Evolutionary conservation across 2,113 vertebrate species (phyloP).

Genomic region (Engystomops pustulosus): DNA sequence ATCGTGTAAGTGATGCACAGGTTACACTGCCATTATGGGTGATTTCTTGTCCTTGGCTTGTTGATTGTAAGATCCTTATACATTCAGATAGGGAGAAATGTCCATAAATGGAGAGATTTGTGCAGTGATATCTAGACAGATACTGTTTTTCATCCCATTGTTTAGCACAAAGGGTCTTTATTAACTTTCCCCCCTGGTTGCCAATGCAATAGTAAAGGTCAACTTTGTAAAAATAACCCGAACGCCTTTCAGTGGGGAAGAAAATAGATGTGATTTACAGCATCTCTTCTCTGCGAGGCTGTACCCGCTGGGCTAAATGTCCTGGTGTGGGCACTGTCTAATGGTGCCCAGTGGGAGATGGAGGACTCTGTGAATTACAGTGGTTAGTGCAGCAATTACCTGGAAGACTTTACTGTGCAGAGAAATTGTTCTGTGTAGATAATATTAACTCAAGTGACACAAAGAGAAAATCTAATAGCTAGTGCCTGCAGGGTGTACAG

Average conservation of each 20-base stretch:
- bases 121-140: background rate
- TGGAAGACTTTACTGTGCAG: conserved; percentile 1
- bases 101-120: background rate
- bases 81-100: background rate
- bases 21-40: no score
- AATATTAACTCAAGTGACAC: conserved; percentile 27
- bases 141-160: background rate
- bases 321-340: conserved; percentile 8
- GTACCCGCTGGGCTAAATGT: conserved; percentile 44
- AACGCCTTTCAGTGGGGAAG: background rate
- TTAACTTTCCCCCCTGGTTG: background rate
- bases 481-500: background rate
- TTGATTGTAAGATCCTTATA: no score
- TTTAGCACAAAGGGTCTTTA: background rate
- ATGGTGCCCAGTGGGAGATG: conserved; percentile 36
- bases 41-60: no score
- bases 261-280: conserved; percentile 30
- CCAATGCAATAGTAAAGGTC: background rate
- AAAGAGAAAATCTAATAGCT: background rate
- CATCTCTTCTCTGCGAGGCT: conserved; percentile 3
- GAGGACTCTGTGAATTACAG: conserved; percentile 48
- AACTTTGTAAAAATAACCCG: background rate
- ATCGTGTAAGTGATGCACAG: no score
- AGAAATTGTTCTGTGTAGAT: conserved; percentile 40
- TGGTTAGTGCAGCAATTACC: conserved; percentile 47